Evolutionary conservation across 2,797 vertebrate species (phyloP), one percentile per base, ranked within the genome.

Genomic region (Sardinella longiceps): DNA sequence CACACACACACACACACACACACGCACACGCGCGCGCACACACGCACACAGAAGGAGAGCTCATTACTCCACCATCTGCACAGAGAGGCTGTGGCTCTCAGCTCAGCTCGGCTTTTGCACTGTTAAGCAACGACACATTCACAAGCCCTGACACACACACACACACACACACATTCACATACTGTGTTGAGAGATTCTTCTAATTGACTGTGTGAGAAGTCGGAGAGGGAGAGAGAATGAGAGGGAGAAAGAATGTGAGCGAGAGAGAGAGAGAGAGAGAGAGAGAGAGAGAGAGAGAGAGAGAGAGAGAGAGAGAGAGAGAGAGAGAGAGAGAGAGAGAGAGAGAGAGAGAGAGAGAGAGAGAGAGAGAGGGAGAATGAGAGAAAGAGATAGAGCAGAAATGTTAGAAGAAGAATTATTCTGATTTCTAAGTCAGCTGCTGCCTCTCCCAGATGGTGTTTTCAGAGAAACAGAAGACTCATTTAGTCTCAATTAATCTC

Each of bases 391-490:
- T 18, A 23, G 37, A 39, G 70, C 37, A 1, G 70, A 77, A 6
- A 20, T 39, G 70, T 23, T 2, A 2, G 20, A 20, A 2, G 20
- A 20, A 43, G 33, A 77, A 77, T 77, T 7, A 43, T 20, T 23
- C 1, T 0, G 33, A 23, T 39, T 77, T 77, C 28, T 2, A 14
- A 77, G 37, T 77, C 12, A 20, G 39, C 70, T 77, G 18, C 15
- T 77, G 70, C 56, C 56, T 25, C n/a, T n/a, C 5, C 56, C 70
- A 77, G 70, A 77, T 77, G 70, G 70, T 77, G 70, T 77, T 77
- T 39, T 39, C 15, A 77, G 37, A 6, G 20, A 77, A 77, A 43
- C 70, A 43, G 70, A 77, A 18, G 37, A 37, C 70, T 77, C 70
- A 43, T 77, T 77, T 77, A 77, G 70, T 20, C 70, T 39, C 70